These are phyloP conservation scores for Acanthosepion pharaonis DNA, from an alignment of 2,888 invertebrate genomes.

Conservation along the genomic window DNA sequence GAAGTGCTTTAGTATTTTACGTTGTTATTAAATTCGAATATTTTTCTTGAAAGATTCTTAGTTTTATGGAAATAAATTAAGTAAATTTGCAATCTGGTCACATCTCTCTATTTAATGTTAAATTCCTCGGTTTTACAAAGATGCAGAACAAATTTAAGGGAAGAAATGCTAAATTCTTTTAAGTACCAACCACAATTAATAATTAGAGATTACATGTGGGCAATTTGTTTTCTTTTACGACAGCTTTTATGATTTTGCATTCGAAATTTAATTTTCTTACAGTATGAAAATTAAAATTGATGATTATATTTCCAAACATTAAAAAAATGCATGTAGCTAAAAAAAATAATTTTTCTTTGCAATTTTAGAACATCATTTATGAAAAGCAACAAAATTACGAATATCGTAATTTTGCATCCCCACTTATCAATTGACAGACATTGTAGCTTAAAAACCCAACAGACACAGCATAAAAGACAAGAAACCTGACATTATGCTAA, in stretches of 20 bases:
- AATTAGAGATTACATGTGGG: no score
- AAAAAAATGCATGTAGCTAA: not conserved
- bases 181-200: not conserved
- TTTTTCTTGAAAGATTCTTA: no score
- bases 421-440: not conserved
- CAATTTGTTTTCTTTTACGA: not conserved
- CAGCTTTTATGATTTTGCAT: not conserved
- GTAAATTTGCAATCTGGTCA: no score
- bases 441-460: not conserved
- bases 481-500: conserved; percentile 1
- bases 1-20: no score
- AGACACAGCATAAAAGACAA: not conserved
- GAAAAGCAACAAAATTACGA: not conserved
- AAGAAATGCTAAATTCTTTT: not conserved
- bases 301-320: not conserved
- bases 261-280: not conserved
- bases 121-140: not conserved
- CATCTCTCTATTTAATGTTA: no score
- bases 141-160: not conserved
- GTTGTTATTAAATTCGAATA: no score
- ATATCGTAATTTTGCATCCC: not conserved
- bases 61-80: not conserved
- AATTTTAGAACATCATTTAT: not conserved
- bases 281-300: not conserved
- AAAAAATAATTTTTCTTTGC: not conserved